Evolutionary conservation across 2,888 invertebrate species (phyloP), one percentile per base, ranked within the genome.

Genomic region (Stegophylla sp.): DNA sequence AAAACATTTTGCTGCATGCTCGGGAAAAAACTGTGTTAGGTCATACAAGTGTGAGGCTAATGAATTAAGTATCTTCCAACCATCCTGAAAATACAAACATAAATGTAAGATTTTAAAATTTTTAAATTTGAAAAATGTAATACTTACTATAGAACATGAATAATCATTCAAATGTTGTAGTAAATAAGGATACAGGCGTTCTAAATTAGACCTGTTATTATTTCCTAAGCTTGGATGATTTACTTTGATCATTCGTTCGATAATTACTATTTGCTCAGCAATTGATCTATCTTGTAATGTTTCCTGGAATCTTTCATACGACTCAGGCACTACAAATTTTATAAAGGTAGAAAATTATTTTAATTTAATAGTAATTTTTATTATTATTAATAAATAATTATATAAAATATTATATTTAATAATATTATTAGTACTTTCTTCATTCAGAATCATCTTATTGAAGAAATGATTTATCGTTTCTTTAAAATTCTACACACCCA

Each of bases 191-290:
- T 93, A 95, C 0, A 97, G 86, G 84, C 90, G 88, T 75, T 91
- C 90, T 15, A 96, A 88, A 85, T 92, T 91, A 51, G 92, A 91
- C 86, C 93, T 94, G 85, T 96, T 96, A 20, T 91, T 91, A 83
- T 91, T 91, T 9, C 91, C 91, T 73, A 96, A 86, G 85, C 94
- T 91, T 2, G 94, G 94, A 86, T 96, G 94, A 87, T 95, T 93
- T 85, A 93, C 94, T 87, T 95, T 95, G 23, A 96, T 92, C 84
- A 97, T 91, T 84, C 94, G 90, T 85, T 93, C 92, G 67, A 97
- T 86, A 13, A 95, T 91, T 15, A 90, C 88, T 0, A 90, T 88
- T 85, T 94, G 93, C 85, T 94, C 90, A 17, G 89, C 87, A 1
- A 90, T 88, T 12, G 90, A 88, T 84, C 91, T 90, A 56, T 89